These are phyloP conservation scores for Bergia puertoricense DNA, from an alignment of 92 coral and sea anemone genomes.

Conservation along the genomic window DNA sequence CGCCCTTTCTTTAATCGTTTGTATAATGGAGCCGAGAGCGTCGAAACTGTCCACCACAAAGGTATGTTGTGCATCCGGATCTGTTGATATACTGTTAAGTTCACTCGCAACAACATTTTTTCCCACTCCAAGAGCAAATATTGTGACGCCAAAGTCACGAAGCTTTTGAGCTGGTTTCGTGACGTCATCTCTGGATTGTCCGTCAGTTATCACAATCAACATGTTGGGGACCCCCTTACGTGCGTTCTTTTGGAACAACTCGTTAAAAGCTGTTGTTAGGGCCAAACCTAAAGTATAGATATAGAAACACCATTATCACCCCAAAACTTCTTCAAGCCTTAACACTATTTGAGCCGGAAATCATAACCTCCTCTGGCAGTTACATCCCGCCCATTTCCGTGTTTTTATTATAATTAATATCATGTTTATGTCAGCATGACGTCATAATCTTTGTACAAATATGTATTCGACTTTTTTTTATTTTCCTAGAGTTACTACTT, in stretches of 20 bases:
- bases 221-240: conserved; percentile 59
- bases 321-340: not conserved
- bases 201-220: conserved; percentile 76
- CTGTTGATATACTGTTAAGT: conserved; percentile 61
- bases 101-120: conserved; percentile 35
- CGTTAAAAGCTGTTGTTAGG: conserved; percentile 35
- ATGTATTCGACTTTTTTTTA: too few relatives aligned
- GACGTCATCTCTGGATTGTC: conserved; percentile 58
- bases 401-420: too few relatives aligned
- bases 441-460: too few relatives aligned
- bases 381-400: too few relatives aligned
- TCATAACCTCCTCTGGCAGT: not conserved
- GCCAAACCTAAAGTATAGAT: conserved; percentile 45
- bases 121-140: conserved; percentile 68
- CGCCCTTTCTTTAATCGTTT: conserved; percentile 31
- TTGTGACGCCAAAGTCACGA: conserved; percentile 65
- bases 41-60: conserved; percentile 40
- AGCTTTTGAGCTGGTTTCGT: conserved; percentile 59
- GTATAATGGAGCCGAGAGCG: not conserved
- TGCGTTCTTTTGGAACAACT: conserved; percentile 44
- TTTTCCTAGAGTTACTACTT: too few relatives aligned
- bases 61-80: conserved; percentile 53
- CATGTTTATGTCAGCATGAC: too few relatives aligned
- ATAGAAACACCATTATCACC: not conserved
- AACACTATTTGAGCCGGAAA: not conserved